Base-by-base conservation (phyloP, 2,888 invertebrate genomes). In the Salticus scenicus region DNA sequence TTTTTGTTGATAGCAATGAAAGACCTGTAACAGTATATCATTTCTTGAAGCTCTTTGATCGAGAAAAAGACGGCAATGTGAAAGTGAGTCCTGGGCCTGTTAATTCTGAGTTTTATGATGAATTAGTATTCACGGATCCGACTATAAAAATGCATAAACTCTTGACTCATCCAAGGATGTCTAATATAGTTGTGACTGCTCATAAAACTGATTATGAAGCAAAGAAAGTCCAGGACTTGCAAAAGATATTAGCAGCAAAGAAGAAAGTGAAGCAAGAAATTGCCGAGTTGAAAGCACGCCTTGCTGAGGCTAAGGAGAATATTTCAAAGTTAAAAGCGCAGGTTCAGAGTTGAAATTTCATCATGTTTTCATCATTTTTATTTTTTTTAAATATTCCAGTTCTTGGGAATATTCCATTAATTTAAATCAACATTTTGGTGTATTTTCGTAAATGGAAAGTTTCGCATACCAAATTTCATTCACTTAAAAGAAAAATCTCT, bases 271-370 rank as follows among this genome's bases (percentile, higher is more conserved):
- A 90, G 30, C 98, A 94, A 92, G 99, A 99, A 93, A 98, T 98
- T 0, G 99, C 98, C 92, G 98, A 99, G 93, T 99, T 99, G 90
- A 99, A 93, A 92, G 99, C 98, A 90, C 99, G 93, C n/a, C 96
- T 97, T 91, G 98, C 98, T 88, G 94, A 94, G 51, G 97, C 96
- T 87, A 95, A 94, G 24, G 92, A 92, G 81, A 94, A 33, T 7
- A 72, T 72, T 20, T 30, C 10, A 17, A 51, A 30, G 14, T n/a
- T 72, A n/a, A 72, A 72, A 33, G 30, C 51, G 8, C n/a, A 51
- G 31, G 41, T 57, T 57, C 1, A 20, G 4, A 57, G 7, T 37
- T 37, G 37, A 37, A 10, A 7, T 4, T 37, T 37, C 10, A 7
- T 37, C 10, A 4, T 7, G 37, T 7, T 37, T 37, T 37, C 10